Percentiles rank a stretch among this genome's conserved stretches.
phyloP scores from a whole-genome alignment of 2,888 invertebrate species.

The Scelioninae gen. 1 region DNA sequence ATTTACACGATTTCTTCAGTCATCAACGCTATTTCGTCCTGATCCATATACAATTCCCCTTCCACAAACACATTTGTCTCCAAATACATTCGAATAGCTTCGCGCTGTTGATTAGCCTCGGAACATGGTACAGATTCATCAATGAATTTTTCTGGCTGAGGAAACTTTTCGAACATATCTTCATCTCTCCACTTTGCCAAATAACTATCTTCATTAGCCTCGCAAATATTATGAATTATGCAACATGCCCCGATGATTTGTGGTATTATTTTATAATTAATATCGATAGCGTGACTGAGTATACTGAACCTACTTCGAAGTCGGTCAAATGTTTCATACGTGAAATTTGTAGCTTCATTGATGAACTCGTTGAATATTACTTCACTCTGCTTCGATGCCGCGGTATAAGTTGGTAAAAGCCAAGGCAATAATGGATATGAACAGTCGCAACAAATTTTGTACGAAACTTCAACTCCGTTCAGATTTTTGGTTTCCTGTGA shows the following conservation, averaged over 20 bases:
- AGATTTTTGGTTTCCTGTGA: slow-evolving; percentile 69
- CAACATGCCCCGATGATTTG: slow-evolving; percentile 75
- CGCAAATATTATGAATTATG: slow-evolving; percentile 75
- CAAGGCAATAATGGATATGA: slow-evolving; percentile 72
- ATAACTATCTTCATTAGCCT: slow-evolving; percentile 69
- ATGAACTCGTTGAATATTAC: slow-evolving; percentile 69
- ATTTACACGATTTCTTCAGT: too few species aligned
- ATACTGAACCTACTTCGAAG: slow-evolving; percentile 73
- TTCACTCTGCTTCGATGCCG: slow-evolving; percentile 52
- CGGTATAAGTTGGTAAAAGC: slow-evolving; percentile 71
- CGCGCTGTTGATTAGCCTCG: slow-evolving; percentile 47
- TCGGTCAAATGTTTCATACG: slow-evolving; percentile 71
- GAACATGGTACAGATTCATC: slow-evolving; percentile 54
- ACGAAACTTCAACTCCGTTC: slow-evolving; percentile 69
- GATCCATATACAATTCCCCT: too few species aligned
- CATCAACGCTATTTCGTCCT: too few species aligned
- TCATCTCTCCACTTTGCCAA: slow-evolving; percentile 70
- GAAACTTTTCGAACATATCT: slow-evolving; percentile 65
- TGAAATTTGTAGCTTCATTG: slow-evolving; percentile 68
- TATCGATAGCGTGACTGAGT: slow-evolving; percentile 72
- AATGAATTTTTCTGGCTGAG: slow-evolving; percentile 70
- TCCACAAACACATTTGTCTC: background rate
- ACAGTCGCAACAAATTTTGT: slow-evolving; percentile 72
- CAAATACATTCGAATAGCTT: slow-evolving; percentile 46
- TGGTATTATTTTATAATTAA: slow-evolving; percentile 73